Conservation (phyloP, 2,797 vertebrate species). For the Remorina albescens region DNA sequence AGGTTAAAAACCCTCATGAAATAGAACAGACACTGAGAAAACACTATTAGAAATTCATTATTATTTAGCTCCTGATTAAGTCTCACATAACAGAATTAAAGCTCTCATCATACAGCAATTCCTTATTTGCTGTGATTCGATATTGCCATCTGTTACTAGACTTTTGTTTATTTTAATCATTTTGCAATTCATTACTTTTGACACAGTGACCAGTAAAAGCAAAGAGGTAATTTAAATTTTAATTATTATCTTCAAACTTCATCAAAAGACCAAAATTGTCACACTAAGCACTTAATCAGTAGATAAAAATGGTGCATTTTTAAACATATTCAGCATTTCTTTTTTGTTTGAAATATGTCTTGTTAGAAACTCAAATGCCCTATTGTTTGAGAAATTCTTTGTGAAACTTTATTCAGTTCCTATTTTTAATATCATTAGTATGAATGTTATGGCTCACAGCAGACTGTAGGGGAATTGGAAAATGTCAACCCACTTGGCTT, state of each 20-base stretch:
- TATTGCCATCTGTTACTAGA: neutral
- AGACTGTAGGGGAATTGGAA: neutral
- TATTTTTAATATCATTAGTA: neutral
- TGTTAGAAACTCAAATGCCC: neutral
- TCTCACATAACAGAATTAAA: neutral
- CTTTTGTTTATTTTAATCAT: neutral
- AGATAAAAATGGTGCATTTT: neutral
- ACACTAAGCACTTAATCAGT: no score
- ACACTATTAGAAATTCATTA: neutral
- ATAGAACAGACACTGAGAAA: conserved; percentile 7
- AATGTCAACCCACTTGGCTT: neutral
- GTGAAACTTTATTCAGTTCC: neutral
- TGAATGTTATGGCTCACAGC: neutral
- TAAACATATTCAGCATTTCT: neutral
- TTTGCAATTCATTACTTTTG: neutral
- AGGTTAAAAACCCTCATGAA: conserved; percentile 44
- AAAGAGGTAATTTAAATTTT: neutral
- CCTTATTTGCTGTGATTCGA: neutral
- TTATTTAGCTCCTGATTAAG: neutral
- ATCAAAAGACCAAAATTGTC: neutral
- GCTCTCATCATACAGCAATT: neutral
- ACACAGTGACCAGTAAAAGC: neutral
- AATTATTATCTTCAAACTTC: neutral
- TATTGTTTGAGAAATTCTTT: neutral
- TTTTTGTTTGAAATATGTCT: neutral